Percentiles rank a stretch among this genome's conserved stretches.
These are phyloP conservation scores for Pteronotus mesoamericanus DNA, from an alignment of 2,797 vertebrate genomes.

Conservation along the genomic window DNA sequence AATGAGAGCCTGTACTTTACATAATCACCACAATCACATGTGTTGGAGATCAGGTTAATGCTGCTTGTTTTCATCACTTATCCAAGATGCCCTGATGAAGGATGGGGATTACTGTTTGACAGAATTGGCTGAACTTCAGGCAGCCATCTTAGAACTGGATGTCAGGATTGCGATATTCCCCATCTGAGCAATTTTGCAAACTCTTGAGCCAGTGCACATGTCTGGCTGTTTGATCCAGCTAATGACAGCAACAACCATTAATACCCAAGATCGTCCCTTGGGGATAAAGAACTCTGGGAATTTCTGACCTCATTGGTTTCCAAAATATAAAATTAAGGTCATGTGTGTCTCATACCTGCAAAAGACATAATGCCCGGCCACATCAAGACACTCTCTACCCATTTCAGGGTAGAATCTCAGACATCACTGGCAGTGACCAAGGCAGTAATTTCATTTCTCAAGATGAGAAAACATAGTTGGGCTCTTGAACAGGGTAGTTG, in stretches of 20 bases:
- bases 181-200: not conserved
- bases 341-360: not conserved
- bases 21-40: not conserved
- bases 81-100: not conserved
- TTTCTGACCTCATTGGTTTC: not conserved
- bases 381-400: not conserved
- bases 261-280: not conserved
- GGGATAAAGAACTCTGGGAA: not conserved
- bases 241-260: not conserved
- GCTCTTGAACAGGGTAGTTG: not conserved
- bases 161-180: not conserved
- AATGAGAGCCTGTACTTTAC: not conserved
- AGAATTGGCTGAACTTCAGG: not conserved
- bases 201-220: not conserved
- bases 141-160: not conserved
- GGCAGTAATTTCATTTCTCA: not conserved
- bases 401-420: not conserved
- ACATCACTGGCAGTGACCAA: not conserved
- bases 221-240: not conserved
- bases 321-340: not conserved
- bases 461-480: not conserved
- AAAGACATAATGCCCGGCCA: not conserved
- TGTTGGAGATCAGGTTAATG: not conserved
- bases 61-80: not conserved
- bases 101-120: not conserved